These are phyloP conservation scores for Myioborus miniatus DNA, from an alignment of 2,797 vertebrate genomes.

Conservation along the genomic window DNA sequence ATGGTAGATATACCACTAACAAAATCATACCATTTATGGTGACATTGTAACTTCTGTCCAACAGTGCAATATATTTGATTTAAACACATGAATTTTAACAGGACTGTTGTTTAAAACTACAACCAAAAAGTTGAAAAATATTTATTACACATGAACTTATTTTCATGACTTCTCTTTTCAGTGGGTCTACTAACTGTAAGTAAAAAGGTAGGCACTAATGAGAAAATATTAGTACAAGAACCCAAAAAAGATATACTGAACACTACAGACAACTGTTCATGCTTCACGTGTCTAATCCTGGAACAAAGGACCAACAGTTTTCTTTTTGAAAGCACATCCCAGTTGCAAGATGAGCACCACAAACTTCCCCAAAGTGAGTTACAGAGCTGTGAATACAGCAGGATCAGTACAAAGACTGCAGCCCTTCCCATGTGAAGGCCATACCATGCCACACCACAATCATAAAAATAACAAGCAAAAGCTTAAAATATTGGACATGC, in stretches of 20 bases:
- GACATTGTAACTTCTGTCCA: background rate
- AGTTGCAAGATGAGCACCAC: background rate
- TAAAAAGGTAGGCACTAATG: background rate
- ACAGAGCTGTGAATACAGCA: background rate
- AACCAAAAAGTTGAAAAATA: background rate
- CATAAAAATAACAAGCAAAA: background rate
- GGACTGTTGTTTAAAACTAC: background rate
- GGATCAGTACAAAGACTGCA: background rate
- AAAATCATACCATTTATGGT: background rate
- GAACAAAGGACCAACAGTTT: background rate
- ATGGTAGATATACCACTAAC: background rate
- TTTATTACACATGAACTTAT: background rate
- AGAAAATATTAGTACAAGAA: background rate
- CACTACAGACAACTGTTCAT: background rate
- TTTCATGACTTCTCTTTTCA: background rate
- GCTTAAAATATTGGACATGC: background rate
- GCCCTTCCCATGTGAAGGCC: background rate
- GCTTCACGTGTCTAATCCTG: background rate
- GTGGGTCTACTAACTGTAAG: background rate
- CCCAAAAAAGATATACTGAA: background rate
- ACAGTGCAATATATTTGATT: background rate
- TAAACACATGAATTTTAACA: background rate
- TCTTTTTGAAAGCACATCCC: background rate
- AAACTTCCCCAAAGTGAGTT: background rate
- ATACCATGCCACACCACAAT: rapidly evolving